phyloP scores from a whole-genome alignment of 1,140 invertebrate species.

The Saccostrea cuccullata region DNA sequence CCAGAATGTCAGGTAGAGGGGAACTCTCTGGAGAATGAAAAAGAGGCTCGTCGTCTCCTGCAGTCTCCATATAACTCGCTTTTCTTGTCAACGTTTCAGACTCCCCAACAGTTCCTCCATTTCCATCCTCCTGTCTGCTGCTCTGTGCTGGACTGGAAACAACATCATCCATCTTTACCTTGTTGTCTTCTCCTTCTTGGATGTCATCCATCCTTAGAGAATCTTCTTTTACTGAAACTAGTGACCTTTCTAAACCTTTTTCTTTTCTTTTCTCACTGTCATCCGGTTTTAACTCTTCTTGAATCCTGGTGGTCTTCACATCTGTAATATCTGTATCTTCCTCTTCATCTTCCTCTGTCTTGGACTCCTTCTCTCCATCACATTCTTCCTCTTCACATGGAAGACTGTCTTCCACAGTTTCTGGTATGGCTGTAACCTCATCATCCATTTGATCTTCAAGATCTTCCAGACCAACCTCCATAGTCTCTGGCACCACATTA shows the following conservation, averaged over 20 bases:
- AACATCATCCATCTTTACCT: background rate
- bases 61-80: background rate
- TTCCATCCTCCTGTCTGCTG: background rate
- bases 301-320: background rate
- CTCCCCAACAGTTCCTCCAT: background rate
- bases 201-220: background rate
- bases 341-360: background rate
- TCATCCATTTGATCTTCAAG: background rate
- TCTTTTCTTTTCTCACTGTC: background rate
- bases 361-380: background rate
- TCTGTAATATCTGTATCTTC: background rate
- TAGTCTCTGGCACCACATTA: background rate
- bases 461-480: background rate
- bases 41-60: background rate
- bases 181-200: background rate
- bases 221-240: background rate
- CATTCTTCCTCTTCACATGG: background rate
- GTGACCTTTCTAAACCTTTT: background rate
- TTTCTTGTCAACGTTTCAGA: background rate
- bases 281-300: background rate
- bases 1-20: background rate
- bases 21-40: background rate
- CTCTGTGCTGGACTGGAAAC: background rate
- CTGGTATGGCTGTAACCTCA: background rate
- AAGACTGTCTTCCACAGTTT: background rate